Conservation (phyloP, 2,888 invertebrate species). For the Xanthorhoe spadicearia region DNA sequence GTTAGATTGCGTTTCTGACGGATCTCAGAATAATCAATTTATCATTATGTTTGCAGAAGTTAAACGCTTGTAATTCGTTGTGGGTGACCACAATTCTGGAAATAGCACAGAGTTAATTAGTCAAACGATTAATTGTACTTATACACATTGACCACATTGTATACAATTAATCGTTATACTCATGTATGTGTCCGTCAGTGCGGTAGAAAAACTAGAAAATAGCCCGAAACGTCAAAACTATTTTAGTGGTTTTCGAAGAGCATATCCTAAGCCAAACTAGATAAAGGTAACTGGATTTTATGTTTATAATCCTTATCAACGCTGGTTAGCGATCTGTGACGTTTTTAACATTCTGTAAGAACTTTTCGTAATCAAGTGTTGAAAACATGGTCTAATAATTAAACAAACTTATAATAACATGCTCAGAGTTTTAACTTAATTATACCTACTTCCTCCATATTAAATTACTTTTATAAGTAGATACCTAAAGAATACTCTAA, state of each 20-base stretch:
- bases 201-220: background rate
- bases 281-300: slow-evolving; percentile 37
- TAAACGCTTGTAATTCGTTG: background rate
- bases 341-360: slow-evolving; percentile 25
- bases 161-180: too few species aligned
- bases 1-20: slow-evolving; percentile 58
- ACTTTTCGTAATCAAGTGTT: slow-evolving; percentile 16
- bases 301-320: slow-evolving; percentile 41
- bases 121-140: background rate
- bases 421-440: background rate
- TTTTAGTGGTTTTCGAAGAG: background rate
- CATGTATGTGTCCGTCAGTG: background rate
- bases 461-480: too few species aligned
- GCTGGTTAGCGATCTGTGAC: slow-evolving; percentile 38
- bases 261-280: slow-evolving; percentile 21
- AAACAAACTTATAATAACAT: background rate
- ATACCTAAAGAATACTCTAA: too few species aligned
- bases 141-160: background rate
- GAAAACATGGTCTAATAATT: background rate
- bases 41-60: background rate
- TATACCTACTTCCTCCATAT: too few species aligned
- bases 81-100: background rate
- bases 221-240: background rate
- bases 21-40: background rate
- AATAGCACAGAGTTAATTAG: background rate